phyloP scores from a whole-genome alignment of 2,888 invertebrate genomes.

The Heterodera filipjevi region DNA sequence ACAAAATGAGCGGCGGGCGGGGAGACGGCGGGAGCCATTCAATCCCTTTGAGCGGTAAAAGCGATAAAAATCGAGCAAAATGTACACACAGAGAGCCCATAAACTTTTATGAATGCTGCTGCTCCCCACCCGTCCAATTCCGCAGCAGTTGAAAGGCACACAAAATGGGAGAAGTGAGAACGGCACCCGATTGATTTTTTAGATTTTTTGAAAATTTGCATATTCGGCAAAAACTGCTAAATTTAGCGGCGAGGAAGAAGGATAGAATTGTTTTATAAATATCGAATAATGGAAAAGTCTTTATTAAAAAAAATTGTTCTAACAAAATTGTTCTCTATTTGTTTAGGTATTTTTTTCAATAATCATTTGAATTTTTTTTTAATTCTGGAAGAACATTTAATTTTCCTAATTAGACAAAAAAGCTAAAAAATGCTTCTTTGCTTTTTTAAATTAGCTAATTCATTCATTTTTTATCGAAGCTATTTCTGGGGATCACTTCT shows the following conservation, averaged over 20 bases:
- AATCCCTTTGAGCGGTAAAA: background rate
- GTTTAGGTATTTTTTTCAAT: too few species aligned
- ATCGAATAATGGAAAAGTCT: too few species aligned
- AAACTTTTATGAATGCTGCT: slow-evolving; percentile 5
- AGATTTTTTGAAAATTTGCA: too few species aligned
- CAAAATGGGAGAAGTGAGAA: background rate
- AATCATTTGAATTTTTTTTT: background rate
- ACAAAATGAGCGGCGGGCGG: slow-evolving; percentile 6
- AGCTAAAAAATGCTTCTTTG: background rate
- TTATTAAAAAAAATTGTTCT: too few species aligned
- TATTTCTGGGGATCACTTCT: background rate
- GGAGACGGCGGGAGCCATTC: background rate
- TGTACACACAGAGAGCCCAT: slow-evolving; percentile 1
- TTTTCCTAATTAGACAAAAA: background rate
- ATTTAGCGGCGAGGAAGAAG: background rate
- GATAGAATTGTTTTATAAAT: too few species aligned
- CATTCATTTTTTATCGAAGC: background rate
- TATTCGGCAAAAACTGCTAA: background rate
- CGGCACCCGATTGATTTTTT: too few species aligned
- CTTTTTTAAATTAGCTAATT: background rate
- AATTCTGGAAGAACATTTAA: background rate
- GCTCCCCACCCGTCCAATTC: background rate
- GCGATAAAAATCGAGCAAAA: slow-evolving; percentile 6
- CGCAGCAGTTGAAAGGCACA: background rate
- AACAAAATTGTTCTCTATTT: too few species aligned